A percentile compares a stretch with the other conserved stretches of the same genome.
phyloP scores from a whole-genome alignment of 2,797 vertebrate genomes.

The Danio choprae region DNA sequence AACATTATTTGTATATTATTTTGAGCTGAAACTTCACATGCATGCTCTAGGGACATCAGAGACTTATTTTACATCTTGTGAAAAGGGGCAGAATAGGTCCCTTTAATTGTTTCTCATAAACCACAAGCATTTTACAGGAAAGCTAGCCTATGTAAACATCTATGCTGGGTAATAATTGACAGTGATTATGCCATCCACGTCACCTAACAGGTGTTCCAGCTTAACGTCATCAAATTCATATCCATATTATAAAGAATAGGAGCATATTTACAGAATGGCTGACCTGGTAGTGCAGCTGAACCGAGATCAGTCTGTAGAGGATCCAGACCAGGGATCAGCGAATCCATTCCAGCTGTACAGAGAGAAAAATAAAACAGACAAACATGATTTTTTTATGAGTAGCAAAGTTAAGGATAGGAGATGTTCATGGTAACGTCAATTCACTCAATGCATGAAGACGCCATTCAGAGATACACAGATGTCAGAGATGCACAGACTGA shows the following conservation, averaged over 20 bases:
- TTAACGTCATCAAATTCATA: conserved; percentile 14
- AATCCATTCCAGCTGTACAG: conserved; percentile 81
- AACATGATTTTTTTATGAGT: conserved; percentile 13
- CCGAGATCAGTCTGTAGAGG: conserved; percentile 83
- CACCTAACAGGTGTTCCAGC: neutral
- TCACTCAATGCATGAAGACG: conserved; percentile 11
- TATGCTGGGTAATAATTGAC: neutral
- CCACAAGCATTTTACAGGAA: neutral
- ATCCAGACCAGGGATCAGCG: conserved; percentile 93
- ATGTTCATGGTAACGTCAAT: conserved; percentile 6
- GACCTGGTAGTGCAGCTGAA: conserved; percentile 87
- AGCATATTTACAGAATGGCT: conserved; percentile 66
- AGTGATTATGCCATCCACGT: neutral
- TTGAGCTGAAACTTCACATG: no score
- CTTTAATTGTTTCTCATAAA: no score
- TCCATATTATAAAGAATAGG: neutral
- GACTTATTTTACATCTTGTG: no score
- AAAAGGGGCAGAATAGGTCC: no score
- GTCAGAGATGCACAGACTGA: neutral
- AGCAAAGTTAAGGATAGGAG: conserved; percentile 30
- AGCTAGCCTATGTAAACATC: neutral
- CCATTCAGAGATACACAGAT: neutral
- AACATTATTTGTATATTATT: no score
- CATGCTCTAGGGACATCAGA: no score
- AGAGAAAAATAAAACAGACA: conserved; percentile 6